Evolutionary conservation across 2,888 invertebrate species (phyloP).

Genomic region (Lasioglossum pauxillum): DNA sequence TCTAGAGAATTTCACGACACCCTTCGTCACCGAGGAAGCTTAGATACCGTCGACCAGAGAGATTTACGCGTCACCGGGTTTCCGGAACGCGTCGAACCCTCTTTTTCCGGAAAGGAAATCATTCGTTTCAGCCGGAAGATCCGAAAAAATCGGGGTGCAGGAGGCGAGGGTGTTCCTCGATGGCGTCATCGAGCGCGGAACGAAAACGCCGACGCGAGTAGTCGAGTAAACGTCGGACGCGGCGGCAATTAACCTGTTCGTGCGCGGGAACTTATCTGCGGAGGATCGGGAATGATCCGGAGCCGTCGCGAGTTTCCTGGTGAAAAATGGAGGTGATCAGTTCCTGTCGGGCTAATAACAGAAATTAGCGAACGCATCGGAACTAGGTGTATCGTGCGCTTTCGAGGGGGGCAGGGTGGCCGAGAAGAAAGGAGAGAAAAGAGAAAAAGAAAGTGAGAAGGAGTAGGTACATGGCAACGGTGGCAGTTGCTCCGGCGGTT

Average conservation of each 20-base stretch:
- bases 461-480: constrained; percentile 73
- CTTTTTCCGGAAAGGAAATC: constrained; percentile 74
- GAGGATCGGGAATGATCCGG: constrained; percentile 5
- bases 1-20: background rate
- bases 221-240: background rate
- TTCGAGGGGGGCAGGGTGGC: constrained; percentile 27
- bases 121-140: constrained; percentile 67
- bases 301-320: constrained; percentile 19
- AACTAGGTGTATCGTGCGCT: constrained; percentile 33
- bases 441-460: constrained; percentile 7
- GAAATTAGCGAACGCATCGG: constrained; percentile 56
- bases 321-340: constrained; percentile 55
- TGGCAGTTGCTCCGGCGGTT: constrained; percentile 80
- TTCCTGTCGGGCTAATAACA: constrained; percentile 69
- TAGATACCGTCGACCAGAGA: background rate
- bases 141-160: constrained; percentile 26
- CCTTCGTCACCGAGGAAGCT: background rate
- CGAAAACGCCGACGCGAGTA: background rate
- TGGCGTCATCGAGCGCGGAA: constrained; percentile 28
- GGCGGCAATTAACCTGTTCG: constrained; percentile 29
- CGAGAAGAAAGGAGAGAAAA: constrained; percentile 16
- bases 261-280: constrained; percentile 7
- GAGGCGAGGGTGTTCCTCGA: background rate
- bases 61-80: constrained; percentile 41
- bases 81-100: constrained; percentile 58